phyloP scores from a whole-genome alignment of 2,888 invertebrate genomes.

The Pasiphila rectangulata region DNA sequence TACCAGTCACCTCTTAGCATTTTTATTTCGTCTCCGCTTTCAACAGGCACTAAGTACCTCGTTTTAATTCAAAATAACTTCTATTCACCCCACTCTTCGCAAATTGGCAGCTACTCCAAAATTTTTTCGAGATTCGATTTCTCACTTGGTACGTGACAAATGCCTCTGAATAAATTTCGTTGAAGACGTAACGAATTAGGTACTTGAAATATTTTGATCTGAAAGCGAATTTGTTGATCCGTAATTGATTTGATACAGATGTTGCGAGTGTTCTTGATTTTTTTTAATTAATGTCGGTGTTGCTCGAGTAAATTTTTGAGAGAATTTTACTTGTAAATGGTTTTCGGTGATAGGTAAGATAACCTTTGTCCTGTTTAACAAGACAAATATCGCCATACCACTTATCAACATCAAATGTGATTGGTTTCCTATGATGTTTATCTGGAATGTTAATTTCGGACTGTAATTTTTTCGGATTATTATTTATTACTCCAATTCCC shows the following conservation, averaged over 20 bases:
- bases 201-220: conserved; percentile 38
- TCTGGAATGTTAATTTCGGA: too few species aligned
- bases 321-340: neutral
- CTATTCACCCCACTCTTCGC: conserved; percentile 26
- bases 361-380: too few species aligned
- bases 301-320: conserved; percentile 5
- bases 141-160: conserved; percentile 44
- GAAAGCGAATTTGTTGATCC: conserved; percentile 36
- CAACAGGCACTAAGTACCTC: conserved; percentile 20
- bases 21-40: conserved; percentile 2
- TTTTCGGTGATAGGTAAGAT: too few species aligned
- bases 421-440: too few species aligned
- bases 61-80: conserved; percentile 26
- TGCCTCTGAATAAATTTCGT: conserved; percentile 43
- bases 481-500: too few species aligned
- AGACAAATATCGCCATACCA: too few species aligned
- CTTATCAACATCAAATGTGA: too few species aligned
- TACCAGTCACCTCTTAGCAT: neutral
- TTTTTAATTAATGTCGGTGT: conserved; percentile 28
- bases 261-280: conserved; percentile 30
- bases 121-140: conserved; percentile 42
- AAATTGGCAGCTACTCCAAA: conserved; percentile 40
- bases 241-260: conserved; percentile 42
- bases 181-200: conserved; percentile 32
- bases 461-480: too few species aligned